A percentile compares a stretch with the other conserved stretches of the same genome.
phyloP scores from a whole-genome alignment of 2,888 invertebrate genomes.

The Sceliomorpha sp. region DNA sequence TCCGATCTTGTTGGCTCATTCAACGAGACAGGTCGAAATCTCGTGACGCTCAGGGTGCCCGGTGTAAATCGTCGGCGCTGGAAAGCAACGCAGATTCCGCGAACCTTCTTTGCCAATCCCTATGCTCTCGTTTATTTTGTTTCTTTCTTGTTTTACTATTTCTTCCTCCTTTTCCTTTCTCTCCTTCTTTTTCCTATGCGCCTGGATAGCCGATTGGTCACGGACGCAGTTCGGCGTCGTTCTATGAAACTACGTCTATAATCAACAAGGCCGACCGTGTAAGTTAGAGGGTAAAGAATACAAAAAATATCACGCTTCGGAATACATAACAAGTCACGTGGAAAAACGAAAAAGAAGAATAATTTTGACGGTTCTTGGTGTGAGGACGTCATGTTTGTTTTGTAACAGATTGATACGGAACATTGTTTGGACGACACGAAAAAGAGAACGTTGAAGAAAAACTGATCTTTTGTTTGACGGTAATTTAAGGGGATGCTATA shows the following conservation, averaged over 20 bases:
- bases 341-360: background rate
- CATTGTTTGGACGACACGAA: too few species aligned
- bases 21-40: constrained; percentile 59
- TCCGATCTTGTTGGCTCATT: constrained; percentile 55
- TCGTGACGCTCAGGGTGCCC: constrained; percentile 42
- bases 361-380: too few species aligned
- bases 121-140: constrained; percentile 25
- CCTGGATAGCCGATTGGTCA: constrained; percentile 44
- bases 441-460: too few species aligned
- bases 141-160: constrained; percentile 14
- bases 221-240: constrained; percentile 40
- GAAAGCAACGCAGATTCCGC: constrained; percentile 50
- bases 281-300: constrained; percentile 23
- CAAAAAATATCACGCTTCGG: constrained; percentile 14
- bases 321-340: background rate
- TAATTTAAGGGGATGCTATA: too few species aligned
- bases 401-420: too few species aligned
- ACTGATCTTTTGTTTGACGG: too few species aligned
- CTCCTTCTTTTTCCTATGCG: constrained; percentile 14
- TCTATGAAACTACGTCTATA: constrained; percentile 52
- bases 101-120: constrained; percentile 39
- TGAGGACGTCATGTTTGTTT: too few species aligned
- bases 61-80: constrained; percentile 45
- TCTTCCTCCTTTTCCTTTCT: constrained; percentile 8
- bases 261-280: constrained; percentile 44